Evolutionary conservation across 2,797 vertebrate genomes (phyloP).

Genomic region (Enteromius afrohamiltoni): DNA sequence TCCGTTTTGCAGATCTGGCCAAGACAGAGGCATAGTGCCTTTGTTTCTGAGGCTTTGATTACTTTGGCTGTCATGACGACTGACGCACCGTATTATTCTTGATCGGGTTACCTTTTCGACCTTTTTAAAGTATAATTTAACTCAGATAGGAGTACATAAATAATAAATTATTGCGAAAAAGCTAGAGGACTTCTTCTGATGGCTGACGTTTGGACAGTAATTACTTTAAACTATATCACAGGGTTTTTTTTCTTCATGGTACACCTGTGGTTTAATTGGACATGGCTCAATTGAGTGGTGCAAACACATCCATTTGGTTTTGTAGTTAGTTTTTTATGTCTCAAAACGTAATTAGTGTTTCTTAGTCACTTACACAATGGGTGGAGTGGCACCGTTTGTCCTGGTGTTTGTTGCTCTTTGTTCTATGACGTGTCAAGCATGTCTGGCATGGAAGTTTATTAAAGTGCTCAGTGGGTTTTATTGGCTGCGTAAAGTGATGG

Average conservation of each 20-base stretch:
- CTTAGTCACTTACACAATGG: not conserved
- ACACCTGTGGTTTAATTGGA: constrained; percentile 19
- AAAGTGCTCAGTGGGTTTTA: constrained; percentile 61
- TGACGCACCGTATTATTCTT: constrained; percentile 61
- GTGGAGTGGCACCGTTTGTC: not conserved
- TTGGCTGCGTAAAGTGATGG: constrained; percentile 59
- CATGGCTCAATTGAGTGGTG: not conserved
- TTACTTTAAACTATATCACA: not conserved
- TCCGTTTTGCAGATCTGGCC: constrained; percentile 72
- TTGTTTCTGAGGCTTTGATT: constrained; percentile 66
- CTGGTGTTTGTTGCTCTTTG: constrained; percentile 1
- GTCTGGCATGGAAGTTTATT: constrained; percentile 21
- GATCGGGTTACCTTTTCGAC: constrained; percentile 61
- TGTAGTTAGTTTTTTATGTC: not conserved
- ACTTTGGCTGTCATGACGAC: constrained; percentile 62
- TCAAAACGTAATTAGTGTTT: constrained; percentile 14
- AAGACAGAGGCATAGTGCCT: constrained; percentile 61
- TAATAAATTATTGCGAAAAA: constrained; percentile 41
- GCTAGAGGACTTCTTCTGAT: not conserved
- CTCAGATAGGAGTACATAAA: constrained; percentile 56
- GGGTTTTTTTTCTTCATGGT: constrained; percentile 3
- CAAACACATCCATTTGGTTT: not conserved
- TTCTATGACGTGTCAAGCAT: constrained; percentile 5
- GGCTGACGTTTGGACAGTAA: constrained; percentile 11
- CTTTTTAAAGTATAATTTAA: constrained; percentile 35